Percentiles rank a stretch among this genome's conserved stretches.
Conservation (phyloP, 2,888 invertebrate genomes). For the Megaustenia siamemsis region DNA sequence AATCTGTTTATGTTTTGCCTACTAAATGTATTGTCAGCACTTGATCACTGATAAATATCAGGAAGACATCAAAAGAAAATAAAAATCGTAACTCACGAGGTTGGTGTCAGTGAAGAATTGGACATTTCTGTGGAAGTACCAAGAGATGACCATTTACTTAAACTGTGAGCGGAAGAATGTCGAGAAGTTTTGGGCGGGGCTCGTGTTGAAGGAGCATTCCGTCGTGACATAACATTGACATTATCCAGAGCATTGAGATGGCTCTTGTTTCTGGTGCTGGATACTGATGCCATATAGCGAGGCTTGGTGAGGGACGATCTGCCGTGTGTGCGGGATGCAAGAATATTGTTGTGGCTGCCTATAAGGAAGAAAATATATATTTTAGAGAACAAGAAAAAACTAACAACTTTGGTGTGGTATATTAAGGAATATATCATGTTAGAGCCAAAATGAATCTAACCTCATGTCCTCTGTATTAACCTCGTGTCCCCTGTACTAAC, state of each 20-base stretch:
- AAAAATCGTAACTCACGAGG: conserved; percentile 61
- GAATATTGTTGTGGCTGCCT: conserved; percentile 62
- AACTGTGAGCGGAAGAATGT: conserved; percentile 50
- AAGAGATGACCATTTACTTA: conserved; percentile 76
- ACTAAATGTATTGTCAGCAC: no score
- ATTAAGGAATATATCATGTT: no score
- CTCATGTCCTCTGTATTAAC: no score
- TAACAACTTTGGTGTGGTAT: no score
- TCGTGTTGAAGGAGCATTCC: conserved; percentile 55
- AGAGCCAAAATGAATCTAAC: no score
- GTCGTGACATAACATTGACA: conserved; percentile 61
- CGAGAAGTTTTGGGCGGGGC: conserved; percentile 53
- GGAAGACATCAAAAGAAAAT: no score
- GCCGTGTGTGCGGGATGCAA: background rate
- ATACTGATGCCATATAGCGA: conserved; percentile 28
- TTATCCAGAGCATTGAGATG: conserved; percentile 65
- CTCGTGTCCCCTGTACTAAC: no score
- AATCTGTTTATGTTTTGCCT: no score
- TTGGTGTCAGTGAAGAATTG: conserved; percentile 62
- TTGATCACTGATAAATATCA: no score
- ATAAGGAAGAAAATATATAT: background rate
- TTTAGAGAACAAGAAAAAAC: no score
- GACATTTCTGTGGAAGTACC: conserved; percentile 64
- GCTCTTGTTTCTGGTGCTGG: conserved; percentile 40
- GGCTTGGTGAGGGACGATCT: conserved; percentile 27